Conservation (phyloP, 2,888 invertebrate genomes). For the Cryptus armator region DNA sequence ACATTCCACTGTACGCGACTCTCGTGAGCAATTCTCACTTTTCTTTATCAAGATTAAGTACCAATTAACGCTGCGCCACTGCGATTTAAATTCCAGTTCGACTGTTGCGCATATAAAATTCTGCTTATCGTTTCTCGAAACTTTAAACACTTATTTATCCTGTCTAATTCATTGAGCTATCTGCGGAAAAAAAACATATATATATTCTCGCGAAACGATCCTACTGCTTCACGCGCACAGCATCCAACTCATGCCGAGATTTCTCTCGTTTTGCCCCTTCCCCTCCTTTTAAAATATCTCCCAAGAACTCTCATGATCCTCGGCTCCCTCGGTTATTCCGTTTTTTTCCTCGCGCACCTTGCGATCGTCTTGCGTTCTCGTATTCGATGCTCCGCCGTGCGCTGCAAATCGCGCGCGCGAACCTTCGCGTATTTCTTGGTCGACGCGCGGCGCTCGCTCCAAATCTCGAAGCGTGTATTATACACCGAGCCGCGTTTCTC, state of each 20-base stretch:
- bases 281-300: neutral
- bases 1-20: neutral
- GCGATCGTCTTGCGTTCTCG: slow-evolving; percentile 6
- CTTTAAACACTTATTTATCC: neutral
- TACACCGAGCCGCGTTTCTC: neutral
- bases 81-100: slow-evolving; percentile 16
- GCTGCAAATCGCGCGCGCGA: slow-evolving; percentile 11
- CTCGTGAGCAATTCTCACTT: neutral
- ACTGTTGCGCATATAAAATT: neutral
- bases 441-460: slow-evolving; percentile 12
- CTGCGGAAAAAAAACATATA: neutral
- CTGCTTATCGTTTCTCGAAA: neutral
- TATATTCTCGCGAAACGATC: neutral
- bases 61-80: neutral
- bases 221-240: neutral
- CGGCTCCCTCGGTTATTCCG: slow-evolving; percentile 54
- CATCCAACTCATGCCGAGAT: neutral
- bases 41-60: neutral
- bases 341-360: slow-evolving; percentile 66
- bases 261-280: neutral
- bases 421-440: slow-evolving; percentile 19
- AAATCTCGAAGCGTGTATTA: slow-evolving; percentile 23
- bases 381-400: neutral
- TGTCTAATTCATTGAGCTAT: neutral
- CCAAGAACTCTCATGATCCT: neutral